Evolutionary conservation across 2,797 vertebrate species (phyloP), one percentile per base, ranked within the genome.

Genomic region (Benthosema pterotum): DNA sequence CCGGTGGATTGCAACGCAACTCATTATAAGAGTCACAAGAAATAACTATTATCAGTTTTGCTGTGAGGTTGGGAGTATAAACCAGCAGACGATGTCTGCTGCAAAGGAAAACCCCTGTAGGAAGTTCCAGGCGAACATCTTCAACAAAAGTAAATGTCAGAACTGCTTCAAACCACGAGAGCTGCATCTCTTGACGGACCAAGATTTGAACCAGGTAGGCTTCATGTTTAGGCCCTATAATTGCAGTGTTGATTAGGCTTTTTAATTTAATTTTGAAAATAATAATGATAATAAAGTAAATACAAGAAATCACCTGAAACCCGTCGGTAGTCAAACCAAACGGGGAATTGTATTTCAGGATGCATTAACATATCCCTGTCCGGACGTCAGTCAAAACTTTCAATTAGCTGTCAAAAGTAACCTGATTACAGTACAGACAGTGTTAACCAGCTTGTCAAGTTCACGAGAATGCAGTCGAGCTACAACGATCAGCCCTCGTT

Each of bases 61-160:
- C 14, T 52, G 13, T 49, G 65, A n/a, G 53, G 58, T 19, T 12
- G 71, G 54, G 45, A 38, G 32, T n/a, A n/a, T n/a, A n/a, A 38
- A 38, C 8, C 9, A 9, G 32, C 32, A 11, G 58, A 88, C 79
- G 56, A 99, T 99, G 96, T 95, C 96, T 86, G 19, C 87, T 59
- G 94, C 93, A 0, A 98, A 98, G 82, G 97, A 99, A 82, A 98
- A 96, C 64, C 90, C 96, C 28, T 98, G 97, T 78, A 92, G 96
- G 89, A 98, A 98, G 91, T 99, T 98, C 80, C 97, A 98, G 88
- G 95, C 97, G 63, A 98, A 98, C 86, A 97, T 99, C 89, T 99
- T 99, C 84, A 98, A 99, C 81, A 98, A 97, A 87, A 99, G 97
- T 87, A 99, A 99, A 92, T 99, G 96, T 93, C 97, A 99, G 89